Evolutionary conservation across 1,140 invertebrate genomes (phyloP), one percentile per base, ranked within the genome.

Genomic region (Trypoxylus dichotomus): DNA sequence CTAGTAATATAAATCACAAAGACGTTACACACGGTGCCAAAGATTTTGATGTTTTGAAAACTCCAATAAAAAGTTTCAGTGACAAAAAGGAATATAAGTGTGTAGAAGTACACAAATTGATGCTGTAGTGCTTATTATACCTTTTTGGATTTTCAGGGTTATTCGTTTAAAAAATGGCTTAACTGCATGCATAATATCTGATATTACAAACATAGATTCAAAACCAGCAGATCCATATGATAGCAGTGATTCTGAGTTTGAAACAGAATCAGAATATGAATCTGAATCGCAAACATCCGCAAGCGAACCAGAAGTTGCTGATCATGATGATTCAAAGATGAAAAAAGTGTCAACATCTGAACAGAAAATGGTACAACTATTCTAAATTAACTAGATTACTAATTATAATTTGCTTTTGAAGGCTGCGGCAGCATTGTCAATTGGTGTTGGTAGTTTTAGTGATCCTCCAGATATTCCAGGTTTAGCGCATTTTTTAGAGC

Each of bases 401-500:
- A 7, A 74, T 19, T 37, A 10, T 41, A n/a, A 41, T 13, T 25
- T 6, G 1, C 27, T 8, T 37, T 80, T 84, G 79, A 81, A 93
- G 89, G 93, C 93, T 47, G 93, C 93, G 1, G 93, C 92, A 83
- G 91, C 90, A 7, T 83, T 95, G 2, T 89, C 89, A 76, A 90
- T 95, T 13, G 90, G 91, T 47, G 93, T 93, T 37, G 93, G 93
- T 21, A 92, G 91, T 85, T 93, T 92, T 84, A 92, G 91, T 82
- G 90, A 92, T 85, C 95, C 95, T 0, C 82, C 86, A 58, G 89
- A 94, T 54, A 91, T 97, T 73, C 95, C 93, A 79, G 97, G 97
- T 1, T 84, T 98, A 81, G 96, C 97, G 1, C 97, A 98, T 87
- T 97, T 98, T 87, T 90, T 97, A 71, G 97, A 98, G 85, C 97